Evolutionary conservation across 2,113 vertebrate species (phyloP).

Genomic region (Naja naja): DNA sequence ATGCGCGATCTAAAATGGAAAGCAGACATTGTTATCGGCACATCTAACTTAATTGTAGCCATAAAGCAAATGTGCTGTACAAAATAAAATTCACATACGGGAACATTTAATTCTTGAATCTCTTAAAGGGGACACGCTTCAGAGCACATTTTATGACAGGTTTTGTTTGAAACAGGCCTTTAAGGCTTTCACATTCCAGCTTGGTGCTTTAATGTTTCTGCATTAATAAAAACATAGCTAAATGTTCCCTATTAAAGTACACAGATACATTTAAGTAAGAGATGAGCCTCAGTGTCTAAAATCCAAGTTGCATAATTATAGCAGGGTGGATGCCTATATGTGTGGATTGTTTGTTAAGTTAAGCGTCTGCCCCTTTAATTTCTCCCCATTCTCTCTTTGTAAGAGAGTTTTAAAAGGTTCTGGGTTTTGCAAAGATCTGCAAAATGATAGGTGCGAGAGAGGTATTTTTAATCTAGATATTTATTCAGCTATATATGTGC

Average conservation of each 20-base stretch:
- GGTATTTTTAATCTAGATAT: background rate
- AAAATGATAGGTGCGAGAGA: background rate
- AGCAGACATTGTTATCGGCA: conserved; percentile 81
- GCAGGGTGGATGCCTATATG: conserved; percentile 61
- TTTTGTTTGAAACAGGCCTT: conserved; percentile 79
- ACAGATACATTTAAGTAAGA: conserved; percentile 82
- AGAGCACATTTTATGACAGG: conserved; percentile 84
- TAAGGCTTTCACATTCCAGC: conserved; percentile 78
- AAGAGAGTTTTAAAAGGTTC: conserved; percentile 32
- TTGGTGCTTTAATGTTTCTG: conserved; percentile 79
- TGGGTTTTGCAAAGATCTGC: background rate
- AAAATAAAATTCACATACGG: conserved; percentile 87
- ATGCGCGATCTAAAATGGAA: conserved; percentile 86
- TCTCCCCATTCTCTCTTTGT: conserved; percentile 34
- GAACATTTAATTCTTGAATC: conserved; percentile 84
- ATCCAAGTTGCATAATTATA: conserved; percentile 74
- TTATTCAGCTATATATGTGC: conserved; percentile 7
- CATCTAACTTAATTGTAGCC: conserved; percentile 83
- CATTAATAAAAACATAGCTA: conserved; percentile 81
- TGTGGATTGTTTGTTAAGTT: conserved; percentile 49
- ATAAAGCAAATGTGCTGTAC: conserved; percentile 87
- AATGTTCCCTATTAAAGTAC: conserved; percentile 79
- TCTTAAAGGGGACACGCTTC: conserved; percentile 86
- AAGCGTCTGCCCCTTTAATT: background rate
- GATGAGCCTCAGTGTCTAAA: conserved; percentile 71